Percentiles rank a stretch among this genome's conserved stretches.
Conservation (phyloP, 2,888 invertebrate species). For the Dryocosmus kuriphilus region DNA sequence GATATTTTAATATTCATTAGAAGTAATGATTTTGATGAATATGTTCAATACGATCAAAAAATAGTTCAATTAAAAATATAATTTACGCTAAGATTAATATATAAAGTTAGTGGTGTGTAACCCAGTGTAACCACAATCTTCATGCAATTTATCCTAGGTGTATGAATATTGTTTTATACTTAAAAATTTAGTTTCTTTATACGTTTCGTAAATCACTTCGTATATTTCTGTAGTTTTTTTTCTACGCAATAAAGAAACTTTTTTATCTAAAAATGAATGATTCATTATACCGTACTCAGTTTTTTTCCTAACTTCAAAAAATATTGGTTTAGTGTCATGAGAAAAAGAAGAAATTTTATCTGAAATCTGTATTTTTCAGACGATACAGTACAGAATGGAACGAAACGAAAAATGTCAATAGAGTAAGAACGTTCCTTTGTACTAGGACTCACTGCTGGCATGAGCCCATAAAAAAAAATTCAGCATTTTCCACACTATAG, state of each 20-base stretch:
- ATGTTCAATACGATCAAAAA: not conserved
- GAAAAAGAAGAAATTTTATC: not conserved
- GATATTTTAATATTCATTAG: too few relatives aligned
- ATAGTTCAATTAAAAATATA: not conserved
- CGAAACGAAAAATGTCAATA: conserved; percentile 8
- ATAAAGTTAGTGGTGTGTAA: not conserved
- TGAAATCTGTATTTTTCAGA: not conserved
- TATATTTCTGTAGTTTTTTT: conserved; percentile 20
- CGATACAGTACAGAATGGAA: not conserved
- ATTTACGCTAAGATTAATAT: not conserved
- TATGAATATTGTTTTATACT: not conserved
- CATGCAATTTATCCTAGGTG: conserved; percentile 8
- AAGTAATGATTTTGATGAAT: not conserved
- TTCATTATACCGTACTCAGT: too few relatives aligned
- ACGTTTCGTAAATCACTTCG: not conserved
- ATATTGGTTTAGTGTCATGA: too few relatives aligned
- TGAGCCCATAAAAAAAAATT: not conserved
- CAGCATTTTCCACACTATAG: not conserved
- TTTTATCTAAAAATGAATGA: conserved; percentile 1
- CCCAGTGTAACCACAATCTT: not conserved
- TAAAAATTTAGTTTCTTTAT: not conserved
- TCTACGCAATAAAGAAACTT: conserved; percentile 6
- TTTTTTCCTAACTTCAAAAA: too few relatives aligned
- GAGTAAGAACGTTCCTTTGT: conserved; percentile 23
- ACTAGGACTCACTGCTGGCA: conserved; percentile 2